Evolutionary conservation across 2,113 vertebrate species (phyloP), one percentile per base, ranked within the genome.

Genomic region (Grantiella picta): DNA sequence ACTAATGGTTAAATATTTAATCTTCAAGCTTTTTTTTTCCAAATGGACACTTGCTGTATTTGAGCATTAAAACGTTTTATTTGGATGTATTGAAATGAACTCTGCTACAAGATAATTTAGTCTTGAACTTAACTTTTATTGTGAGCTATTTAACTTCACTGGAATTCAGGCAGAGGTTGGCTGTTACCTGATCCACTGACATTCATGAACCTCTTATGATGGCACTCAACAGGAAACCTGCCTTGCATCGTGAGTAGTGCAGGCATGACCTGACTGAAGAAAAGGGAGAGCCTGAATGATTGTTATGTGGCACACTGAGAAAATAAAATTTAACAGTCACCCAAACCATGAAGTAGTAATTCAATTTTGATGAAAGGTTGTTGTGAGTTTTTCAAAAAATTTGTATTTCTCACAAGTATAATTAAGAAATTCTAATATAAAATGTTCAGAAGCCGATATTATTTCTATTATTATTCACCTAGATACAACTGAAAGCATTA

Each of bases 1-100:
- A 24, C 2, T 36, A 70, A n/a, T 21, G 29, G 25, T 63, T 83
- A 77, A 28, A 21, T 75, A 81, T 84, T 92, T 91, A 9, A 50
- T 70, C 12, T 20, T 45, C 14, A 52, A 35, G 9, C 3, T 80
- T 83, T 81, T 49, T 84, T 71, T 53, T 49, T 14, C 40, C 1
- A 1, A 54, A 49, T 24, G 6, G n/a, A 87, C 63, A 31, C 8
- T 76, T 56, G 25, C 44, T 47, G 5, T 71, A 49, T 72, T 68
- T 75, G 3, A 2, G 0, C 17, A 56, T 61, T 68, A 56, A 68
- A 94, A 49, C 0, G 0, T 68, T 78, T 78, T 14, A 47, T 84
- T 82, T 72, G 6, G 82, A 64, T 18, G 7, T 23, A 38, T 50
- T 33, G 57, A 71, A 9, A 71, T 40, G 27, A 94, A 63, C 9